phyloP scores from a whole-genome alignment of 2,888 invertebrate species.

The Axea sp. region DNA sequence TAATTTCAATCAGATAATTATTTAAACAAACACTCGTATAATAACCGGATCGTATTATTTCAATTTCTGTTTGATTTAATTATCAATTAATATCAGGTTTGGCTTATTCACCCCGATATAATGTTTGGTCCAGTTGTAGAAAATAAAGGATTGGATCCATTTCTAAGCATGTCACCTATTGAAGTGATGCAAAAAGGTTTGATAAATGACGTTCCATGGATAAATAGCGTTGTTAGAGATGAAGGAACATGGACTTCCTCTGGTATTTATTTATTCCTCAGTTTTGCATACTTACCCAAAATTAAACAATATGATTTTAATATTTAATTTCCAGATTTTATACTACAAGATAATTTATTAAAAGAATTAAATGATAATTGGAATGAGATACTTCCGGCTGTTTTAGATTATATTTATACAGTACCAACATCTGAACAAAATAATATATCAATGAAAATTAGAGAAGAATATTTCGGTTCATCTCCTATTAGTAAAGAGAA shows the following conservation, averaged over 20 bases:
- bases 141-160: conserved; percentile 81
- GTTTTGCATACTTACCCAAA: too few relatives aligned
- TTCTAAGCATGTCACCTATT: conserved; percentile 84
- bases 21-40: too few relatives aligned
- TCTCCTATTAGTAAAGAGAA: conserved; percentile 79
- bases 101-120: conserved; percentile 85
- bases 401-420: conserved; percentile 83
- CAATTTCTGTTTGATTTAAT: too few relatives aligned
- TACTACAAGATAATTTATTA: conserved; percentile 79
- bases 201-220: conserved; percentile 85
- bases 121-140: conserved; percentile 88
- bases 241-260: conserved; percentile 89
- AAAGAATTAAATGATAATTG: conserved; percentile 82
- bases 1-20: too few relatives aligned
- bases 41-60: too few relatives aligned
- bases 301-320: too few relatives aligned
- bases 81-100: conserved; percentile 76
- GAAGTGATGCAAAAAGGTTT: conserved; percentile 82
- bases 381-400: conserved; percentile 82
- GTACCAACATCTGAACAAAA: conserved; percentile 79
- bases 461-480: conserved; percentile 81
- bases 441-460: conserved; percentile 81
- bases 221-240: conserved; percentile 83
- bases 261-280: conserved; percentile 76
- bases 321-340: conserved; percentile 69